Base-by-base conservation (phyloP, 2,888 invertebrate species). In the Thymelicus acteon region DNA sequence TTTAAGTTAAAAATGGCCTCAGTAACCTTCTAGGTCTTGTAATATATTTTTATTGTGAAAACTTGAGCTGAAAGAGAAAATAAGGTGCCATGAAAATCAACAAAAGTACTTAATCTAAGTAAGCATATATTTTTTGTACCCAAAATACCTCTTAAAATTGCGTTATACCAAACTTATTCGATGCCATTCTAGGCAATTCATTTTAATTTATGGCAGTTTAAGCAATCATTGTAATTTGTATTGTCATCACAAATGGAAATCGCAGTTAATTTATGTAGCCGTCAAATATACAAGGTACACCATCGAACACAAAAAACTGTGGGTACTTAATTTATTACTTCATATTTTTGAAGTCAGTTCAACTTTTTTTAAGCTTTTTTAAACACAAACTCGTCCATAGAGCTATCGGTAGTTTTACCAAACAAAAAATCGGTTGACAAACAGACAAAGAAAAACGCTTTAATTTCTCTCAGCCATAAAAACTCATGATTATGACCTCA, bases 171-270 rank as follows among this genome's bases (percentile, higher is more conserved):
- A 40, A 40, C 40, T 52, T 52, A 19, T 7, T 52, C 13, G 19
- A 19, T 19, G 19, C 19, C 19, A 52, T 19, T 7, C 19, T 52
- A 12, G 4, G 54, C 3, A 54, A 54, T 12, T 24, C 24, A 54
- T 24, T 24, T 1, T 54, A 19, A 54, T 54, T 54, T 24, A 54
- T 24, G 54, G 5, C 8, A 54, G 24, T 24, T 54, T 54, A 24
- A 24, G 54, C 24, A 54, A 54, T 54, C 54, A 5, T 31, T 54
- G 54, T 54, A 54, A 54, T 24, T 54, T 54, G 12, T 10, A 54
- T 12, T 12, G 24, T 24, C 54, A 54, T 54, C 24, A 52, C 52
- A 52, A 24, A 54, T 24, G 54, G 54, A 54, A 54, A 54, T 54
- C 19, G 19, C 52, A 6, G 19, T 52, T 52, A 52, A 52, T 52